These are phyloP conservation scores for Rutpela maculata DNA, from an alignment of 2,888 invertebrate species.

Conservation along the genomic window DNA sequence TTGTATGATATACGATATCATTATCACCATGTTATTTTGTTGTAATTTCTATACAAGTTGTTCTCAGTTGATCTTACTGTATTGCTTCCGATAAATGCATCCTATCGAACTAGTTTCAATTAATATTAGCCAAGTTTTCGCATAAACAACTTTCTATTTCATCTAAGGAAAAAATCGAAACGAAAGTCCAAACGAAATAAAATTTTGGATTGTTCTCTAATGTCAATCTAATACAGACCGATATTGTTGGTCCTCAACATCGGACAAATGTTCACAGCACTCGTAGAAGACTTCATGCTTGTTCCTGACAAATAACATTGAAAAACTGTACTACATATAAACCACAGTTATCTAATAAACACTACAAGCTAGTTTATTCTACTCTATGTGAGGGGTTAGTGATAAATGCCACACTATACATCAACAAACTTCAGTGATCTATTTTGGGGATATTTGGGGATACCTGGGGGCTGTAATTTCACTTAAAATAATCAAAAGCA, in stretches of 20 bases:
- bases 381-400: slow-evolving; percentile 30
- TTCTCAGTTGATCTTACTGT: too few relatives aligned
- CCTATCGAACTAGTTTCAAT: neutral
- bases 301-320: slow-evolving; percentile 70
- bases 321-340: slow-evolving; percentile 44
- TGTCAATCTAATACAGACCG: slow-evolving; percentile 73
- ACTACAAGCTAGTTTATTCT: slow-evolving; percentile 21
- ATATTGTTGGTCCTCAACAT: slow-evolving; percentile 80
- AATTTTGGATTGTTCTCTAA: slow-evolving; percentile 41
- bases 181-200: slow-evolving; percentile 44
- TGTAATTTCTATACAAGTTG: too few relatives aligned
- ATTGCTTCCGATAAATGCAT: too few relatives aligned
- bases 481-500: slow-evolving; percentile 6
- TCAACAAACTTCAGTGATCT: neutral
- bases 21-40: too few relatives aligned
- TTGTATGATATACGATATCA: too few relatives aligned
- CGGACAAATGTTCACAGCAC: slow-evolving; percentile 81
- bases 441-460: slow-evolving; percentile 9
- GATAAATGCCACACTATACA: slow-evolving; percentile 10
- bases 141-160: slow-evolving; percentile 39
- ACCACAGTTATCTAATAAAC: slow-evolving; percentile 21
- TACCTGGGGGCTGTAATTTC: slow-evolving; percentile 20
- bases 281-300: slow-evolving; percentile 82
- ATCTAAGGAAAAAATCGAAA: slow-evolving; percentile 38
- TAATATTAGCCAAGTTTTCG: slow-evolving; percentile 19